Percentiles rank a stretch among this genome's conserved stretches.
These are phyloP conservation scores for Popillia japonica DNA, from an alignment of 1,140 invertebrate species.

Conservation along the genomic window DNA sequence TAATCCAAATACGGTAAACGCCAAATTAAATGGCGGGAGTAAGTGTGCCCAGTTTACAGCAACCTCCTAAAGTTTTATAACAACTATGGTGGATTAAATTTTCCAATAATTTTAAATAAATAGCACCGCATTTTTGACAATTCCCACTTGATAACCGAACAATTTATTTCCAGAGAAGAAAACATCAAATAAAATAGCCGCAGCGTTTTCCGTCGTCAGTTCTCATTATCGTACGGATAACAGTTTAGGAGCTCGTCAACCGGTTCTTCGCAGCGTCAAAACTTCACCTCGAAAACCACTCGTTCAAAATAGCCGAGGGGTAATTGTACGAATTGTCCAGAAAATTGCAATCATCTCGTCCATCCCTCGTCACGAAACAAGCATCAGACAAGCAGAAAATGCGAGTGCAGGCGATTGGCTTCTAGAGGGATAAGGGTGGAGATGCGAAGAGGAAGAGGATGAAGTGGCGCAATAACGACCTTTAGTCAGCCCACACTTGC, in stretches of 20 bases:
- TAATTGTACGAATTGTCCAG: conserved; percentile 1
- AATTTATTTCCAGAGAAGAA: too few relatives aligned
- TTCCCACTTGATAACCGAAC: too few relatives aligned
- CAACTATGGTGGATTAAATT: too few relatives aligned
- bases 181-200: neutral
- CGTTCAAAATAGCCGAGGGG: neutral
- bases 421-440: neutral
- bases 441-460: neutral
- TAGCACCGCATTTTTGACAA: too few relatives aligned
- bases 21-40: too few relatives aligned
- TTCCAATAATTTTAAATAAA: too few relatives aligned
- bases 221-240: neutral
- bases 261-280: neutral
- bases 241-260: neutral
- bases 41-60: too few relatives aligned
- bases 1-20: too few relatives aligned
- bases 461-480: neutral
- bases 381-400: neutral
- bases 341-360: conserved; percentile 29
- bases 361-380: neutral
- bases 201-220: neutral
- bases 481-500: neutral
- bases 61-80: too few relatives aligned
- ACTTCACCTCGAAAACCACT: neutral
- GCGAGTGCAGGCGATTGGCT: neutral